Base-by-base conservation (phyloP, 2,797 vertebrate species). In the Pterois miles region DNA sequence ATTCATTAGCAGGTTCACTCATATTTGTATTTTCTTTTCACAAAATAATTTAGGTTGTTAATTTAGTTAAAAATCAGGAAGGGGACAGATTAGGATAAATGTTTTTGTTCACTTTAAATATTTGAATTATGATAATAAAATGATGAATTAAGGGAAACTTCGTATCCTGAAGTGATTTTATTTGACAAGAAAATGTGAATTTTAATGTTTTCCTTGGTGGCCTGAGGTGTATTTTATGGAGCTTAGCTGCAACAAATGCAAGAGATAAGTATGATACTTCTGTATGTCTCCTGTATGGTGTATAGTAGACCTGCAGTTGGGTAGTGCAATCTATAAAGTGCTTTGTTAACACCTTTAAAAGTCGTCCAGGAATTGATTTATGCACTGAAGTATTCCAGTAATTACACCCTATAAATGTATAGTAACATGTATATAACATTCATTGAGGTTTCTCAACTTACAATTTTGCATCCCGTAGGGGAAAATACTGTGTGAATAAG, bases 71-170 rank as follows among this genome's bases (percentile, higher is more conserved):
- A 65, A 46, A 1, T 69, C 14, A 64, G 33, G 6, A 1, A 14
- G 0, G 9, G n/a, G 38, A 31, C 4, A 7, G 8, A 43, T 78
- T 22, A 34, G 33, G 14, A 38, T 63, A 25, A 13, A 27, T 59
- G 0, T 38, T 77, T 77, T 83, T 74, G 43, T 82, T 86, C 5
- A 84, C n/a, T 70, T 69, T 57, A 31, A 76, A 31, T 80, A 50
- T 83, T 76, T 83, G 76, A 75, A 66, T 85, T 80, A 58, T 82
- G 25, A 80, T 83, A 89, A 92, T 91, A 91, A 90, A 93, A 83
- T 68, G 65, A 76, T 58, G 52, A 59, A 72, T 74, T 46, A 25
- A 11, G 27, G 50, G 40, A 79, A 74, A 9, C 2, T 33, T 74
- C 69, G 2, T 6, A 2, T 31, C 72, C 58, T 79, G 2, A 38